Base-by-base conservation (phyloP, 2,797 vertebrate species). In the Eidolon dupreanum region DNA sequence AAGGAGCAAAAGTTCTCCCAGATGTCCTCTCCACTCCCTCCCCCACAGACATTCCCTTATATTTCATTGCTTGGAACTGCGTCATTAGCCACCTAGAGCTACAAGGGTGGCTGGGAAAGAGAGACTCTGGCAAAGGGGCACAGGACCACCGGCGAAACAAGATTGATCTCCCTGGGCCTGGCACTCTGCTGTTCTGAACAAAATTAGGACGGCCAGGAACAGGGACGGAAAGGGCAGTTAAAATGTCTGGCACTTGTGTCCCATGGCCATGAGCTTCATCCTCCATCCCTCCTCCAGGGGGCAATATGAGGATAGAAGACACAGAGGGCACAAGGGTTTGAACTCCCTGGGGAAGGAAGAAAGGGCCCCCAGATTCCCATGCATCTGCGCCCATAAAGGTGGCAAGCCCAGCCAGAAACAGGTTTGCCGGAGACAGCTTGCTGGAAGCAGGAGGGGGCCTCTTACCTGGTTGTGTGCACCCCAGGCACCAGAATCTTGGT, bases 301-400 rank as follows among this genome's bases (percentile, higher is more conserved):
- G 88, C 75, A 85, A 43, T 59, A 65, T 59, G 90, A 41, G 78
- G 94, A 77, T 88, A 94, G 73, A 22, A 41, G 55, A 79, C 79
- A 15, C 26, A 15, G 33, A 28, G 68, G 78, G 51, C 24, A 20
- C 70, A 22, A 28, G n/a, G 15, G 8, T 31, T 15, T 59, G 74
- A 93, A 46, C 36, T 81, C 55, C 24, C 28, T 49, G 24, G 15
- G 3, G 33, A 7, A 4, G 36, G 1, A 10, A 20, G 5, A 51
- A 70, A 71, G 53, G 77, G 49, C 20, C 61, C 88, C 73, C 9
- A 1, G n/a, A 38, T 51, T 63, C 90, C 12, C 6, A 2, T 6
- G 31, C 65, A 9, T 5, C 61, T 75, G 78, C 5, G 28, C 26
- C 55, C 53, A n/a, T 17, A 19, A 15, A 10, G 1, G 28, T 4